Percentiles rank a stretch among this genome's conserved stretches.
Evolutionary conservation across 2,888 invertebrate species (phyloP).

Genomic region (Teleiodes luculella): DNA sequence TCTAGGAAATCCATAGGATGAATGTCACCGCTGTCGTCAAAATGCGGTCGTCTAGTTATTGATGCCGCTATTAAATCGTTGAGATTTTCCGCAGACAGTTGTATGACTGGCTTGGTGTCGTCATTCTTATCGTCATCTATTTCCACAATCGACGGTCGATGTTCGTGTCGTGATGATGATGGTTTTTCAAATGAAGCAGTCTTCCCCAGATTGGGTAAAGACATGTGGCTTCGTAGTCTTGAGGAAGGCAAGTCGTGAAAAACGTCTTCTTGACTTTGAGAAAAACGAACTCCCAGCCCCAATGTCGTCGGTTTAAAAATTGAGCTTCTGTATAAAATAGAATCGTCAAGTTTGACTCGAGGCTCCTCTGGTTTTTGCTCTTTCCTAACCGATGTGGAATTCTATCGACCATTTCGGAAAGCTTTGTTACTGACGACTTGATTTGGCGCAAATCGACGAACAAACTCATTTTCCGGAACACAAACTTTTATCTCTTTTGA

Average conservation of each 20-base stretch:
- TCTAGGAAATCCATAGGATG: slow-evolving; percentile 73
- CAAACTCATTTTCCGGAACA: slow-evolving; percentile 57
- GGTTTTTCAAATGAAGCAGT: slow-evolving; percentile 43
- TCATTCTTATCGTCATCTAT: slow-evolving; percentile 54
- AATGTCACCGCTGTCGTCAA: slow-evolving; percentile 62
- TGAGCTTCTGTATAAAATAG: slow-evolving; percentile 48
- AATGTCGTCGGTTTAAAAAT: slow-evolving; percentile 65
- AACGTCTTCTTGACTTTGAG: slow-evolving; percentile 69
- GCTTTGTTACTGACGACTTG: slow-evolving; percentile 68
- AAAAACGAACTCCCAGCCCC: slow-evolving; percentile 70
- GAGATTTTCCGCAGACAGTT: slow-evolving; percentile 58
- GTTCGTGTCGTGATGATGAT: slow-evolving; percentile 40
- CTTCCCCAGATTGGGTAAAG: slow-evolving; percentile 70
- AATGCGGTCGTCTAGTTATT: slow-evolving; percentile 63
- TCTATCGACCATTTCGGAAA: slow-evolving; percentile 73
- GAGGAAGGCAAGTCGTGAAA: slow-evolving; percentile 68
- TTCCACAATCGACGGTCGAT: slow-evolving; percentile 58
- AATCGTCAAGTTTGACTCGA: slow-evolving; percentile 45
- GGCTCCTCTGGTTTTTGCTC: slow-evolving; percentile 42
- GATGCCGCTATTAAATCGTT: slow-evolving; percentile 66
- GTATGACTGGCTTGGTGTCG: slow-evolving; percentile 40
- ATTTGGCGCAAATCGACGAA: slow-evolving; percentile 73
- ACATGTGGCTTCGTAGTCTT: slow-evolving; percentile 67
- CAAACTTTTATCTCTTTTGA: not conserved
- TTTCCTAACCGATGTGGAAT: slow-evolving; percentile 56